These are phyloP conservation scores for Drosophila quinaria DNA, from an alignment of 2,888 invertebrate species.

Conservation along the genomic window DNA sequence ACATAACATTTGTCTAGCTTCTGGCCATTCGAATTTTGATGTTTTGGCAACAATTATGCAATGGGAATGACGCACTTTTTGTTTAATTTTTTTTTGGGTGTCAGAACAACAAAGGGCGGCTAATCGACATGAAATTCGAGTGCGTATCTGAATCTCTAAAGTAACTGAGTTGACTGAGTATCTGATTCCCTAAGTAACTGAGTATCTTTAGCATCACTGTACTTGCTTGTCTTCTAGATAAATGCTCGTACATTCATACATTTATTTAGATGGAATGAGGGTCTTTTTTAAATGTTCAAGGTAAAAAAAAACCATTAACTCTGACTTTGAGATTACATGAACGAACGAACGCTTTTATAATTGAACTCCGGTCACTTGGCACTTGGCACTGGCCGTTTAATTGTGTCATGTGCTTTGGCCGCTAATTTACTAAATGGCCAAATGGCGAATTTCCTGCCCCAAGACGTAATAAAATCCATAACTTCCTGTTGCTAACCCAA, in stretches of 20 bases:
- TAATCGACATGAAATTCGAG: constrained; percentile 26
- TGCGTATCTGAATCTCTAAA: constrained; percentile 8
- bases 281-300: constrained; percentile 58
- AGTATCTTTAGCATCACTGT: background rate
- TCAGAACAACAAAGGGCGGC: constrained; percentile 31
- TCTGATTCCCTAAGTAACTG: constrained; percentile 6
- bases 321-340: constrained; percentile 75
- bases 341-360: constrained; percentile 40
- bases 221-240: constrained; percentile 2
- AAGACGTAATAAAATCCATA: background rate
- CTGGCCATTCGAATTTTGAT: constrained; percentile 46
- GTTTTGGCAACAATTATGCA: constrained; percentile 70
- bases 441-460: constrained; percentile 59
- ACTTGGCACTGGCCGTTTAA: constrained; percentile 25
- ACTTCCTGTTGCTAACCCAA: constrained; percentile 39
- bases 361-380: constrained; percentile 45
- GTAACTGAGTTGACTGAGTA: constrained; percentile 5
- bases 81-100: constrained; percentile 19
- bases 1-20: constrained; percentile 55
- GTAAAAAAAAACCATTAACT: constrained; percentile 59
- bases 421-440: constrained; percentile 51
- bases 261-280: constrained; percentile 15
- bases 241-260: background rate
- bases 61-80: constrained; percentile 32
- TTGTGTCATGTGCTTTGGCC: constrained; percentile 46